Percentiles rank a stretch among this genome's conserved stretches.
These are phyloP conservation scores for Argyrosomus japonicus DNA, from an alignment of 2,113 vertebrate genomes.

Conservation along the genomic window DNA sequence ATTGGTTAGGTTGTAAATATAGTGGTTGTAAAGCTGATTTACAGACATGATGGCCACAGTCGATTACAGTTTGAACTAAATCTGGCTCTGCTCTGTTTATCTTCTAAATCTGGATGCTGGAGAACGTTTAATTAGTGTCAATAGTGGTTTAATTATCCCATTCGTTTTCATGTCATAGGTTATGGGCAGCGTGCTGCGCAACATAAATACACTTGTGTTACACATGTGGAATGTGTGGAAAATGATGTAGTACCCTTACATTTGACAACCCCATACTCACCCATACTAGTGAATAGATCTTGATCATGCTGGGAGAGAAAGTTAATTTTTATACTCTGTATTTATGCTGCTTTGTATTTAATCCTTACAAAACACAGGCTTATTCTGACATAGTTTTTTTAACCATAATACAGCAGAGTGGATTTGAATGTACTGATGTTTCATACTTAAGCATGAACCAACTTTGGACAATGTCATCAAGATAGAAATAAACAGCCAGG, in stretches of 20 bases:
- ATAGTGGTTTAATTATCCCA: slow-evolving; percentile 78
- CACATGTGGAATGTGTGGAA: slow-evolving; percentile 53
- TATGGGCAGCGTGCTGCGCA: slow-evolving; percentile 37
- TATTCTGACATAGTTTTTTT: slow-evolving; percentile 22
- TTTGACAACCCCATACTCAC: slow-evolving; percentile 32
- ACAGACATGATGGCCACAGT: slow-evolving; percentile 42
- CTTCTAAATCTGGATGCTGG: slow-evolving; percentile 69
- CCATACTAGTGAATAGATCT: slow-evolving; percentile 40
- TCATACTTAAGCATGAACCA: slow-evolving; percentile 57
- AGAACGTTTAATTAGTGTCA: slow-evolving; percentile 77
- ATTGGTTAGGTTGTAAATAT: slow-evolving; percentile 38
- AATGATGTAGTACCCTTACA: slow-evolving; percentile 41
- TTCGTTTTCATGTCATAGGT: slow-evolving; percentile 73
- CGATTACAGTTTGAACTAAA: slow-evolving; percentile 53
- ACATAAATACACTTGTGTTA: slow-evolving; percentile 65
- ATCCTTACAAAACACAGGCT: slow-evolving; percentile 32
- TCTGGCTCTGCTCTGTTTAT: slow-evolving; percentile 61
- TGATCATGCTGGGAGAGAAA: slow-evolving; percentile 18
- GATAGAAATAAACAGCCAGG: slow-evolving; percentile 74
- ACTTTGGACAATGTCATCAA: slow-evolving; percentile 72
- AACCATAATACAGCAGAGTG: slow-evolving; percentile 36
- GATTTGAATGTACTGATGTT: slow-evolving; percentile 41
- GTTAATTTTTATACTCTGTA: slow-evolving; percentile 24
- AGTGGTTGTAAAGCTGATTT: slow-evolving; percentile 65
- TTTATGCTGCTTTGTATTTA: slow-evolving; percentile 28